Evolutionary conservation across 2,888 invertebrate species (phyloP), one percentile per base, ranked within the genome.

Genomic region (Cecidostiba fungosa): DNA sequence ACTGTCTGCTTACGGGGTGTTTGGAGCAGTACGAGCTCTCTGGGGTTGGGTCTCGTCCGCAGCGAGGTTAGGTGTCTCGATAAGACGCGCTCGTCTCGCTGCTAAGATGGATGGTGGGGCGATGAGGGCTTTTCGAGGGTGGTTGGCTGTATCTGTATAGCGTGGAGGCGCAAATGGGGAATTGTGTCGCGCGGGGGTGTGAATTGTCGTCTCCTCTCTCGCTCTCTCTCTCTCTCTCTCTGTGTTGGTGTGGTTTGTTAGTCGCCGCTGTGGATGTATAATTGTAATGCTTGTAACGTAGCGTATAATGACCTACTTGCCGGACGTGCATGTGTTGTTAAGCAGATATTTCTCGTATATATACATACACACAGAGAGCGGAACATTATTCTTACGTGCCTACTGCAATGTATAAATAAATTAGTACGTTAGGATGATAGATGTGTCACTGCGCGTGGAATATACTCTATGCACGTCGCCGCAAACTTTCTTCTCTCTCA

Each of bases 21-120:
- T 23, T 26, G 3, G 26, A 3, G 29, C n/a, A 2, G 1, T 66
- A 14, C 23, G 36, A 12, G 16, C 6, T 39, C 50, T 59, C 50
- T 47, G n/a, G 23, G 23, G 10, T 32, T 19, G 10, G 36, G 23
- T 32, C 19, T 50, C n/a, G 29, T 74, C 66, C n/a, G n/a, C n/a
- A 54, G 74, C 74, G 76, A 85, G 84, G 84, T 85, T 85, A 85
- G 85, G 85, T 81, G 66, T 36, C 66, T 36, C 70, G 19, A 36
- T 70, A 70, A 70, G 70, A 70, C 70, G 70, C n/a, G 29, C 36
- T 3, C 4, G 36, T 36, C 36, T 36, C 36, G 36, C 47, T 47
- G 47, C n/a, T n/a, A 70, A 36, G n/a, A 70, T 70, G 36, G 19
- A 70, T 70, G 70, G 36, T 70, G 59, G 59, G n/a, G 10, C 19